Evolutionary conservation across 2,797 vertebrate genomes (phyloP).

Genomic region (Lepus oiostolus): DNA sequence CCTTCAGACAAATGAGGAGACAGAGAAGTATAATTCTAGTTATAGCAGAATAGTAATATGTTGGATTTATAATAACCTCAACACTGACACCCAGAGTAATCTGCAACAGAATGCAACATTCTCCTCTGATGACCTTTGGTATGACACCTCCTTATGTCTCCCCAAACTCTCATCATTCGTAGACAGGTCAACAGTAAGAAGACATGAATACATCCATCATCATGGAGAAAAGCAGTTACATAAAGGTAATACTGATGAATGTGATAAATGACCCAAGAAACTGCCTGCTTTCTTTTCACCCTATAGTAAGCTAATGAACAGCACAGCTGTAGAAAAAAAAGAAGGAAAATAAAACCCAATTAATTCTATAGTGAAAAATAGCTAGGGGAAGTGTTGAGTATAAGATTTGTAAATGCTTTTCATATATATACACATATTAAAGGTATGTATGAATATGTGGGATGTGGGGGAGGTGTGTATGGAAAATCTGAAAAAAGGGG

Average conservation of each 20-base stretch:
- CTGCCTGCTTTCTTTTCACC: slow-evolving; percentile 16
- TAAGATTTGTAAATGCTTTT: slow-evolving; percentile 19
- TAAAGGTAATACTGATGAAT: background rate
- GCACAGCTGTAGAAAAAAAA: background rate
- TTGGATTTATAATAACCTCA: slow-evolving; percentile 20
- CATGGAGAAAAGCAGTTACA: background rate
- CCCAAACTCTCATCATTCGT: background rate
- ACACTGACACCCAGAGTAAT: background rate
- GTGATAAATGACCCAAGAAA: slow-evolving; percentile 22
- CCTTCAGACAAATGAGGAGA: slow-evolving; percentile 22
- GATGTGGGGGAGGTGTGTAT: too few species aligned
- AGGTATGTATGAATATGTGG: too few species aligned
- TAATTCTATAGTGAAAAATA: slow-evolving; percentile 42
- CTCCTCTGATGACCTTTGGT: background rate
- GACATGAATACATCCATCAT: background rate
- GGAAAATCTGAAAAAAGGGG: too few species aligned
- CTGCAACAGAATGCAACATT: background rate
- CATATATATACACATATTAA: too few species aligned
- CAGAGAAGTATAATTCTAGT: background rate
- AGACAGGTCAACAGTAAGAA: background rate
- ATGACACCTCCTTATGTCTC: background rate
- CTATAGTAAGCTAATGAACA: slow-evolving; percentile 31
- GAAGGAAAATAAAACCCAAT: slow-evolving; percentile 25
- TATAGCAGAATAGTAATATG: background rate
- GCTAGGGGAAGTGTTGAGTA: background rate